Percentiles rank a stretch among this genome's conserved stretches.
phyloP scores from a whole-genome alignment of 2,113 vertebrate genomes.

The Platysternon megacephalum region DNA sequence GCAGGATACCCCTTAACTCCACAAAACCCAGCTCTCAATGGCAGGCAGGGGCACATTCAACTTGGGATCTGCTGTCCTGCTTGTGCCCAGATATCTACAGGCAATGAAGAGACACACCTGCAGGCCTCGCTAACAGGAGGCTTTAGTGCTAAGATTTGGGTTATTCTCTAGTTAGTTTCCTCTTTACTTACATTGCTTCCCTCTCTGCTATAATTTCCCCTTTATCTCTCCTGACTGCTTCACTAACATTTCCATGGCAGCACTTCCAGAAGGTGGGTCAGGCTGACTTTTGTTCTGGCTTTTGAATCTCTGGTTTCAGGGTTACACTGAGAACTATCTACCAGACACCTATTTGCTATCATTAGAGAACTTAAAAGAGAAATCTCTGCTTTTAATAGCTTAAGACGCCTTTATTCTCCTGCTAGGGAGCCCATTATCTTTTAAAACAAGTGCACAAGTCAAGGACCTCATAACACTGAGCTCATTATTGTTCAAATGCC shows the following conservation, averaged over 20 bases:
- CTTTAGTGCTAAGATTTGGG: neutral
- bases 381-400: neutral
- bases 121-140: neutral
- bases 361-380: neutral
- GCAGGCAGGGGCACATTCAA: neutral
- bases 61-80: accelerated
- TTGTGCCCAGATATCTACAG: neutral
- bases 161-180: neutral
- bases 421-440: neutral
- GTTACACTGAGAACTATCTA: neutral
- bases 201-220: neutral
- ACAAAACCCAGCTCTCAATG: neutral
- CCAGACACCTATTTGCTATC: neutral
- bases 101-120: accelerated
- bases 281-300: neutral
- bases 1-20: neutral
- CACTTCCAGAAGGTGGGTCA: neutral
- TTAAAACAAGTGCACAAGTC: neutral
- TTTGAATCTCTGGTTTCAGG: neutral
- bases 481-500: neutral
- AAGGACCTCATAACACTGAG: neutral
- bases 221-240: neutral
- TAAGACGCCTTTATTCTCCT: neutral
- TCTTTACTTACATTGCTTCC: neutral
- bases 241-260: neutral